Base-by-base conservation (phyloP, 2,113 vertebrate species). In the Alethe castanea region DNA sequence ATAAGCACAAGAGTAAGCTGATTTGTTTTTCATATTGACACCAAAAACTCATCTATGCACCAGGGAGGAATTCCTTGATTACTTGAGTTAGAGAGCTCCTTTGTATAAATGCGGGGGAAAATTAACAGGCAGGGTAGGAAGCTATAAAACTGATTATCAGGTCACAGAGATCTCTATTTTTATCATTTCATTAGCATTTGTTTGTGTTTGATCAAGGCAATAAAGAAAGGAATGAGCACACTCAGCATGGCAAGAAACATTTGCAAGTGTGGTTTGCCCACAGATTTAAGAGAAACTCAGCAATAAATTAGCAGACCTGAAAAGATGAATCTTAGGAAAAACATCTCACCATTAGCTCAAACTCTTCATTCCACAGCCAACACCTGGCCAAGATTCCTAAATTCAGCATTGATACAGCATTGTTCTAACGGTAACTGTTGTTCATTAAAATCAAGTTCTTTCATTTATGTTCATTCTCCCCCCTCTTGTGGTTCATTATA, bases 401-500 rank as follows among this genome's bases (percentile, higher is more conserved):
- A 86, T 45, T 78, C 36, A 61, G 35, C 38, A 23, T 26, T 71
- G 40, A 47, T 62, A 74, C 1, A 1, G 6, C 56, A 71, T 56
- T 83, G 52, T 86, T 67, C 60, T 80, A 73, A 86, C 52, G 61
- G 56, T 83, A 94, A 64, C 60, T 48, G 69, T 74, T 86, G 38
- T 94, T 95, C 79, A 84, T 88, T 81, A 69, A 92, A 94, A 92
- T 81, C 86, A 82, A 81, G 69, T 73, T 64, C 82, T 93, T 92
- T 81, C 95, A 98, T 98, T 98, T 95, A 87, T 91, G 97, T 97
- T 97, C 98, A 91, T 91, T 96, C 93, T 97, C 95, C 98, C 85
- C 98, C 98, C 98, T 98, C 98, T 98, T 98, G 98, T 98, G 98
- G 98, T 86, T 96, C 86, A 94, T 95, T 93, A 96, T 86, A 96